These are phyloP conservation scores for Lerema accius DNA, from an alignment of 1,140 invertebrate species.

Conservation along the genomic window DNA sequence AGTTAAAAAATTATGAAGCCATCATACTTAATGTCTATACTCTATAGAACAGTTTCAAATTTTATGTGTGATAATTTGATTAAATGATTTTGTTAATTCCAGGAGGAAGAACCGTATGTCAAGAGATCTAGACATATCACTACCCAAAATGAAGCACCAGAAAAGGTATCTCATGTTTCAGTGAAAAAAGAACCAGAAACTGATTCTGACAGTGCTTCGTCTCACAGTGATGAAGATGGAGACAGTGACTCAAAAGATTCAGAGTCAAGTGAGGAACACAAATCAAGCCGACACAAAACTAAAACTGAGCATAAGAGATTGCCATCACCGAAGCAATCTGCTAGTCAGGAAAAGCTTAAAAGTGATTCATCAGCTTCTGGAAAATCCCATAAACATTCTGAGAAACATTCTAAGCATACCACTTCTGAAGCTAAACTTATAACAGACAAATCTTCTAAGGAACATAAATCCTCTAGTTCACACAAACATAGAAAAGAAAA, in stretches of 20 bases:
- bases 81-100: too few relatives aligned
- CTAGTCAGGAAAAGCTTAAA: slow-evolving; percentile 47
- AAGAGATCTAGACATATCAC: slow-evolving; percentile 58
- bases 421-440: slow-evolving; percentile 47
- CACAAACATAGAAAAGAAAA: slow-evolving; percentile 32
- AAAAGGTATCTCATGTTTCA: slow-evolving; percentile 53
- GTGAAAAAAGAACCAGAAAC: slow-evolving; percentile 55
- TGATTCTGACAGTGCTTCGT: slow-evolving; percentile 60
- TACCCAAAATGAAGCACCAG: slow-evolving; percentile 38
- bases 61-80: too few relatives aligned
- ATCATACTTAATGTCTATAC: too few relatives aligned
- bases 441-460: slow-evolving; percentile 51
- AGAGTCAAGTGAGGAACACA: slow-evolving; percentile 59
- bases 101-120: slow-evolving; percentile 64
- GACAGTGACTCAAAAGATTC: slow-evolving; percentile 64
- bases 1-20: too few relatives aligned
- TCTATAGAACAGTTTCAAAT: too few relatives aligned
- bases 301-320: slow-evolving; percentile 41
- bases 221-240: slow-evolving; percentile 49
- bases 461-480: slow-evolving; percentile 25
- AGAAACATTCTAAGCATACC: slow-evolving; percentile 51
- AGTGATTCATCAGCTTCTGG: slow-evolving; percentile 52
- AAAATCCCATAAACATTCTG: slow-evolving; percentile 44
- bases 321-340: slow-evolving; percentile 54
- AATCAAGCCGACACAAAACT: slow-evolving; percentile 43